A percentile compares a stretch with the other conserved stretches of the same genome.
Evolutionary conservation across 2,888 invertebrate species (phyloP).

Genomic region (Pheosia tremula): DNA sequence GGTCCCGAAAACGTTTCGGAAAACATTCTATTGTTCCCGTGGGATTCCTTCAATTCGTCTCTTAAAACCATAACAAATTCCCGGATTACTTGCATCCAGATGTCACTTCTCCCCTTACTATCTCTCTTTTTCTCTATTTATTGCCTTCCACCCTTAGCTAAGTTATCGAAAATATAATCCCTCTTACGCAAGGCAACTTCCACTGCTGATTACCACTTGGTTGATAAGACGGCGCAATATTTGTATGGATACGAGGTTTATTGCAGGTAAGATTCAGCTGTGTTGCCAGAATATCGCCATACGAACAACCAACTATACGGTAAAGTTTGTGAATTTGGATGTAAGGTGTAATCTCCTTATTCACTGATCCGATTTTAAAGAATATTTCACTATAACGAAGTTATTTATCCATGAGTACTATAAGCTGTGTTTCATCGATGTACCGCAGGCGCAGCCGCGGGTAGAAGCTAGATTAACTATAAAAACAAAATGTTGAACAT

Average conservation of each 20-base stretch:
- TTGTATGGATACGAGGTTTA: constrained; percentile 49
- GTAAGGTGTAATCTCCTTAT: too few species aligned
- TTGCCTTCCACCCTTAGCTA: constrained; percentile 75
- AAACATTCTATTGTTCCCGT: constrained; percentile 64
- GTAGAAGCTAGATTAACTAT: too few species aligned
- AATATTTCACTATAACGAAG: too few species aligned
- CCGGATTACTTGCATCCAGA: constrained; percentile 70
- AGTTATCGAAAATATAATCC: constrained; percentile 84
- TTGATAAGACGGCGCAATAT: constrained; percentile 59
- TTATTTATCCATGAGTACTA: too few species aligned
- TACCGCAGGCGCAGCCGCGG: too few species aligned
- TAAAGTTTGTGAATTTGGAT: too few species aligned
- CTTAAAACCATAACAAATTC: constrained; percentile 82
- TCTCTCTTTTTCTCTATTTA: constrained; percentile 76
- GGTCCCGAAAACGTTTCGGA: constrained; percentile 32
- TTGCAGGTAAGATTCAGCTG: neutral
- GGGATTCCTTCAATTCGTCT: constrained; percentile 71
- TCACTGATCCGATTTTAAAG: too few species aligned
- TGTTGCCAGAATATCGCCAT: too few species aligned
- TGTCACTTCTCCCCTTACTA: constrained; percentile 54
- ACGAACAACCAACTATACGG: too few species aligned
- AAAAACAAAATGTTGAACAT: too few species aligned
- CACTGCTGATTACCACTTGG: constrained; percentile 78
- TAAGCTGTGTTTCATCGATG: too few species aligned
- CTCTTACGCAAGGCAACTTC: constrained; percentile 78